Percentiles rank a stretch among this genome's conserved stretches.
Conservation (phyloP, 2,888 invertebrate species). For the Geotrupes spiniger region DNA sequence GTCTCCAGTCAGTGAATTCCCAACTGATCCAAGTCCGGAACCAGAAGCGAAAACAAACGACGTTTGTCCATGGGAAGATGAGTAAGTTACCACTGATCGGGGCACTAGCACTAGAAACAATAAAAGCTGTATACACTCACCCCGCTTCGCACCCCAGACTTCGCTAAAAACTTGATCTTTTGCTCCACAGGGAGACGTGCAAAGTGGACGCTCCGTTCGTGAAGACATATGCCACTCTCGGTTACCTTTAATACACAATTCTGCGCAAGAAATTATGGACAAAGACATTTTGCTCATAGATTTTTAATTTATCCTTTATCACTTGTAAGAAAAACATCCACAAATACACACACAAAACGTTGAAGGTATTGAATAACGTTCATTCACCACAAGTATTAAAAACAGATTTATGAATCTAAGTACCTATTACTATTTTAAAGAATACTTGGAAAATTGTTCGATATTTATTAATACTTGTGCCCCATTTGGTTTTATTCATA, state of each 20-base stretch:
- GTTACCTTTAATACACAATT: constrained; percentile 68
- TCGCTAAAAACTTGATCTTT: constrained; percentile 34
- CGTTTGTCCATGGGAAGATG: constrained; percentile 94
- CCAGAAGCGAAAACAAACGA: constrained; percentile 67
- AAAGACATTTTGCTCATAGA: constrained; percentile 17
- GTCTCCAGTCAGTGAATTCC: constrained; percentile 63
- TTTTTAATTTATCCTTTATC: constrained; percentile 9
- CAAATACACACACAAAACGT: neutral
- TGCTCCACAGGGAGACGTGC: constrained; percentile 75
- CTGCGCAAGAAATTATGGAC: constrained; percentile 14
- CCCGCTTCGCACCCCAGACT: constrained; percentile 2
- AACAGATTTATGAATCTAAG: no score
- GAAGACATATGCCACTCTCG: constrained; percentile 91
- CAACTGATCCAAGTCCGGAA: constrained; percentile 45
- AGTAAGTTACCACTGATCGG: constrained; percentile 75
- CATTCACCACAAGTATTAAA: no score
- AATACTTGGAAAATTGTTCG: no score
- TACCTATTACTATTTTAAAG: no score
- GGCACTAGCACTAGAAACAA: neutral
- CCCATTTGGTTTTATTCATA: no score
- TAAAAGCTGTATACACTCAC: neutral
- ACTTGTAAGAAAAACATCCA: constrained; percentile 1
- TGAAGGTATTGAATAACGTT: no score
- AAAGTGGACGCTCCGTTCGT: constrained; percentile 87
- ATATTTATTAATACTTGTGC: no score